These are phyloP conservation scores for Tamias sibiricus DNA, from an alignment of 2,113 vertebrate species.

Conservation along the genomic window DNA sequence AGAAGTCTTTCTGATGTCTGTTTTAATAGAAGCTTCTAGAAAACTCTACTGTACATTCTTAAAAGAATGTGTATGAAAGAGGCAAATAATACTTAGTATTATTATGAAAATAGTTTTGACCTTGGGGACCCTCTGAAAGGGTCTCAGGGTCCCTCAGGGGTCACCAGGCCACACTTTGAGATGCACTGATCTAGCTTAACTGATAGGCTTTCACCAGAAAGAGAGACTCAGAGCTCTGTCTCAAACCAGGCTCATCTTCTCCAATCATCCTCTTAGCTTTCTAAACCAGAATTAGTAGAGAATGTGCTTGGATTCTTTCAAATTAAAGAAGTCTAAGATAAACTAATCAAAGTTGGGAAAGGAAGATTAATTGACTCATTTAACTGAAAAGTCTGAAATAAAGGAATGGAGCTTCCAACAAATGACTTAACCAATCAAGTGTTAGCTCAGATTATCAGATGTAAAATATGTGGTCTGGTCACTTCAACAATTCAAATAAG, in stretches of 20 bases:
- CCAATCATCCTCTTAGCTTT: not conserved
- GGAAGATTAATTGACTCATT: not conserved
- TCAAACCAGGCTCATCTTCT: constrained; percentile 17
- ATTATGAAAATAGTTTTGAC: not conserved
- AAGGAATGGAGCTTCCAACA: constrained; percentile 5
- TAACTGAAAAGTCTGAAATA: constrained; percentile 1
- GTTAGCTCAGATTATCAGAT: constrained; percentile 36
- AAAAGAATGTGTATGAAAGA: not conserved
- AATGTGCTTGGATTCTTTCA: not conserved
- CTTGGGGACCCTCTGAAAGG: not conserved
- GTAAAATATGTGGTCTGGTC: constrained; percentile 15
- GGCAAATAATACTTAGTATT: not conserved
- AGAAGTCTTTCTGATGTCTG: not conserved
- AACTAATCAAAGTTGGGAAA: constrained; percentile 27
- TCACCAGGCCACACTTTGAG: not conserved
- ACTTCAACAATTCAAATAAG: not conserved
- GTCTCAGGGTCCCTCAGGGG: not conserved
- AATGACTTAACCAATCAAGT: constrained; percentile 20
- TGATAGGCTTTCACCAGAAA: not conserved
- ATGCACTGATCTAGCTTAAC: not conserved
- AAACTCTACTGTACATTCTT: not conserved
- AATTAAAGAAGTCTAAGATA: not conserved
- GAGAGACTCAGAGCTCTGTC: not conserved
- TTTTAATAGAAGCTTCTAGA: not conserved
- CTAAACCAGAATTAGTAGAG: constrained; percentile 19